Conservation (phyloP, 2,113 vertebrate species). For the Neolamprologus hecqui region DNA sequence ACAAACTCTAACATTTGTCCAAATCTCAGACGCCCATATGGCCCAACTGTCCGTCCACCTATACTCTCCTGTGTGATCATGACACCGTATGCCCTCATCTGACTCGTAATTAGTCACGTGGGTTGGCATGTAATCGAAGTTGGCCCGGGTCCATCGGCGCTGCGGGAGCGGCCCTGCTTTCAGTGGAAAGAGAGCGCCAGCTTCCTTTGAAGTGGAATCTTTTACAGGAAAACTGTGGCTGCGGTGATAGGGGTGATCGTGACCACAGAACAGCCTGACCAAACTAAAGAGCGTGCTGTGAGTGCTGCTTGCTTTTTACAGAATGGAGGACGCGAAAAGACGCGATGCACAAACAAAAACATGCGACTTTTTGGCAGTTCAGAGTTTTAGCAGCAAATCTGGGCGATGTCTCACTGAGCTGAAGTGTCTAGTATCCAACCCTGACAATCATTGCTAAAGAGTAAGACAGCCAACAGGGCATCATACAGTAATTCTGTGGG, state of each 20-base stretch:
- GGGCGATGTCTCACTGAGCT: background rate
- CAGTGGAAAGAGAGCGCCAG: background rate
- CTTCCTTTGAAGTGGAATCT: background rate
- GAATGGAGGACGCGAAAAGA: background rate
- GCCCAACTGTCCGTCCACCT: conserved; percentile 7
- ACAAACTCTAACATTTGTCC: background rate
- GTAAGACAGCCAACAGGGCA: background rate
- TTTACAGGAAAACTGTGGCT: background rate
- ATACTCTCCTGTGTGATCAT: background rate
- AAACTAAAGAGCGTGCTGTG: background rate
- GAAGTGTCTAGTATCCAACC: background rate
- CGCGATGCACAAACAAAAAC: background rate
- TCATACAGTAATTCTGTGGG: background rate
- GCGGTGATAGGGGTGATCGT: background rate
- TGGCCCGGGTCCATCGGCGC: conserved; percentile 20
- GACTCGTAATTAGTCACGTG: conserved; percentile 44
- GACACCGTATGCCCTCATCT: conserved; percentile 11
- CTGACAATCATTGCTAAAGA: background rate
- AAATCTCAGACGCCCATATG: conserved; percentile 20
- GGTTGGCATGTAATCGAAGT: conserved; percentile 5
- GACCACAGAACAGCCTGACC: background rate
- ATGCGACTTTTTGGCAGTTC: background rate
- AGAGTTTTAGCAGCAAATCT: background rate
- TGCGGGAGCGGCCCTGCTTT: background rate
- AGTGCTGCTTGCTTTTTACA: background rate